Base-by-base conservation (phyloP, 2,113 vertebrate species). In the Monarcha castaneiventris region DNA sequence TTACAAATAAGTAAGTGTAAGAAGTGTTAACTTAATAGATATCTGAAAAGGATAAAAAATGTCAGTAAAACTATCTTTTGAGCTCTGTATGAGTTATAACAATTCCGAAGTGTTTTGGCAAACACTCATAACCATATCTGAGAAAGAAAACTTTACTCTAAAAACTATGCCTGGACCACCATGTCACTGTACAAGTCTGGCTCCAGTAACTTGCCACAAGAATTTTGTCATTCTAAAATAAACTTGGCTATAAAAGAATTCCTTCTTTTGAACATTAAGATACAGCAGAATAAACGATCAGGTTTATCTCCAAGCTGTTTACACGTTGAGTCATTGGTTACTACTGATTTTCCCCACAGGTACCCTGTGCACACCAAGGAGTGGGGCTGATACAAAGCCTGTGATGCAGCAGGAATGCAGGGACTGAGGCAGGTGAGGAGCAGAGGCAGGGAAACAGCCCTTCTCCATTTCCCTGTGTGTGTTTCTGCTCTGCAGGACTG, bases 161-260 rank as follows among this genome's bases (percentile, higher is more conserved):
- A 91, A 93, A 82, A 46, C 32, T 56, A 27, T 35, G 30, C 21
- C 35, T 26, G 43, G 43, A 59, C 52, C 67, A 91, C 82, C 55
- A 66, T 17, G 41, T 55, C 56, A 51, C 72, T 73, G 30, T 33
- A 76, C 58, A 73, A 76, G 84, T 41, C 61, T 82, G 77, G 48
- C 66, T 91, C 44, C 56, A 89, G 44, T 71, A 83, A 81, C 33
- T 72, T 51, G 61, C 63, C 69, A 83, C 46, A 62, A 44, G 32
- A 55, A 80, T 86, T 96, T 56, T 90, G 54, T 83, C 82, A 85
- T 61, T 79, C 37, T 69, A 71, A 86, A 95, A 83, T 64, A 72
- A 80, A 80, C 35, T 54, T 62, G 29, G 19, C 76, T 61, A 33
- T 63, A 58, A 66, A 93, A 80, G 19, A 49, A 85, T 46, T 19